Conservation (phyloP, 1,140 invertebrate species). For the Globodera ellingtonae region DNA sequence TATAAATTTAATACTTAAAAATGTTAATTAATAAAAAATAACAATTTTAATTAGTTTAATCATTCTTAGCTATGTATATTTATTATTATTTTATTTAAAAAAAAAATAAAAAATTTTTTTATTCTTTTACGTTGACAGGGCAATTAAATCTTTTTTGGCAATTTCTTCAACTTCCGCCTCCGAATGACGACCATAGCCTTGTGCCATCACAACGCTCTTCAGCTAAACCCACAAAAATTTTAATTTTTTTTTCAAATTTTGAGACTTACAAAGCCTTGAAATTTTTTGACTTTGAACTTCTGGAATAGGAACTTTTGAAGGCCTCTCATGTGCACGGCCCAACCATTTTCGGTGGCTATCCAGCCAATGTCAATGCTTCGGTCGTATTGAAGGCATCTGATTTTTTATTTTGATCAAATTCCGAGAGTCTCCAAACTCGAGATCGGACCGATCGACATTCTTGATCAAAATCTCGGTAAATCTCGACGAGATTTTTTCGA, state of each 20-base stretch:
- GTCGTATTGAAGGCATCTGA: slow-evolving; percentile 42
- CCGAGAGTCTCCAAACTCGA: background rate
- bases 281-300: slow-evolving; percentile 38
- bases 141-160: slow-evolving; percentile 84
- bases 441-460: too few relatives aligned
- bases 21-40: too few relatives aligned
- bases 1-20: too few relatives aligned
- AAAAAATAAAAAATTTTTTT: background rate
- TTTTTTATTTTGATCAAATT: background rate
- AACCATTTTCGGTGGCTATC: slow-evolving; percentile 47
- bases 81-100: background rate
- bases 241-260: background rate
- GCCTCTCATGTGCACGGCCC: slow-evolving; percentile 37
- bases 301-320: slow-evolving; percentile 50
- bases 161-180: slow-evolving; percentile 86
- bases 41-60: too few relatives aligned
- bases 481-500: too few relatives aligned
- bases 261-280: slow-evolving; percentile 35
- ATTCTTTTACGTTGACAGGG: slow-evolving; percentile 75
- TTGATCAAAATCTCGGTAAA: too few relatives aligned
- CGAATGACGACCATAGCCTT: slow-evolving; percentile 84
- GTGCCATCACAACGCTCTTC: slow-evolving; percentile 40
- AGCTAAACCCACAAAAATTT: slow-evolving; percentile 25
- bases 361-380: slow-evolving; percentile 36
- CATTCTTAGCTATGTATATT: too few relatives aligned